These are phyloP conservation scores for Chrysolina oricalcia DNA, from an alignment of 2,888 invertebrate species.

Conservation along the genomic window DNA sequence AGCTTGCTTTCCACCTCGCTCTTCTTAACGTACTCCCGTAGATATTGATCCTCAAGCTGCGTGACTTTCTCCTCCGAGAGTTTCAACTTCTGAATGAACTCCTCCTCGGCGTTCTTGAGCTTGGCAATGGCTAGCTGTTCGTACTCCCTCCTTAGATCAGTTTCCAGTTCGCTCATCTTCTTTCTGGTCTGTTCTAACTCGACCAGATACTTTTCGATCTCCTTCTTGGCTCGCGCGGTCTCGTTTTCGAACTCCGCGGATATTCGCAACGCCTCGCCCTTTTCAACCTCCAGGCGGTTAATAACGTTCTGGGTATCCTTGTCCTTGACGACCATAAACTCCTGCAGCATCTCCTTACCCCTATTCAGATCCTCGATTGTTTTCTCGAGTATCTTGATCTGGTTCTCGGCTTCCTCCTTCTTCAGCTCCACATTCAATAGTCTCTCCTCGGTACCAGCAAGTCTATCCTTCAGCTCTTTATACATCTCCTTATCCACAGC, in stretches of 20 bases:
- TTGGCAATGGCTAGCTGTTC: conserved; percentile 54
- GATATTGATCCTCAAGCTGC: conserved; percentile 69
- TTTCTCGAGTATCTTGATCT: conserved; percentile 56
- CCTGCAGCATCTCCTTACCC: conserved; percentile 58
- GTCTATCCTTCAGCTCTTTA: conserved; percentile 67
- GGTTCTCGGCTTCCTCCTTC: conserved; percentile 55
- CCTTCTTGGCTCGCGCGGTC: conserved; percentile 53
- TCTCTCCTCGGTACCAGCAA: conserved; percentile 54
- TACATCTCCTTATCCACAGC: conserved; percentile 32
- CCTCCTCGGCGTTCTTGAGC: conserved; percentile 59
- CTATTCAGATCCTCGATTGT: conserved; percentile 54
- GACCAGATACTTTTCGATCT: conserved; percentile 57
- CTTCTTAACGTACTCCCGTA: conserved; percentile 75
- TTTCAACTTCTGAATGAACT: conserved; percentile 59
- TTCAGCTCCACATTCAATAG: conserved; percentile 55
- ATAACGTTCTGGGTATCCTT: conserved; percentile 65
- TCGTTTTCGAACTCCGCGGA: conserved; percentile 47
- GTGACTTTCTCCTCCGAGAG: conserved; percentile 56
- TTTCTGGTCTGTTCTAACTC: conserved; percentile 56
- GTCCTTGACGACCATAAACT: conserved; percentile 59
- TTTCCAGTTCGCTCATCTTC: conserved; percentile 53
- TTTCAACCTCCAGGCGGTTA: conserved; percentile 64
- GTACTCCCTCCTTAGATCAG: conserved; percentile 52
- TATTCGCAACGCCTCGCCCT: conserved; percentile 54
- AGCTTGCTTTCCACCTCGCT: conserved; percentile 74